These are phyloP conservation scores for Lordiphosa andalusiaca DNA, from an alignment of 2,888 invertebrate species.

Conservation along the genomic window DNA sequence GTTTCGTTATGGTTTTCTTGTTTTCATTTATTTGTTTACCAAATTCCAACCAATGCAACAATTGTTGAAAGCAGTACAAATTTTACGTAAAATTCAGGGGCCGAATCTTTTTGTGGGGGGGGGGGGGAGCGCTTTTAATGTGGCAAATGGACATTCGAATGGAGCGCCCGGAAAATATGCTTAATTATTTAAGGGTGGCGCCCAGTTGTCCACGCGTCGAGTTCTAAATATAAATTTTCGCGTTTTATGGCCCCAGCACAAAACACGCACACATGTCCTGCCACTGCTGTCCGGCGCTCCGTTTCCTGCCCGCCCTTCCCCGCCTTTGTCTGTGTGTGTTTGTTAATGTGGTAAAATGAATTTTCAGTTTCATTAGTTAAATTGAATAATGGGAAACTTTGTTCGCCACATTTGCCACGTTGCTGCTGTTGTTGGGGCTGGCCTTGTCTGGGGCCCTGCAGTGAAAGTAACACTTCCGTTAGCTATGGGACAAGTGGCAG, in stretches of 20 bases:
- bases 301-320: slow-evolving; percentile 4
- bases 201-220: slow-evolving; percentile 36
- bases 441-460: slow-evolving; percentile 56
- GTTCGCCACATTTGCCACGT: slow-evolving; percentile 63
- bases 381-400: slow-evolving; percentile 78
- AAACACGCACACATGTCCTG: slow-evolving; percentile 72
- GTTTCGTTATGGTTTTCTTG: neutral
- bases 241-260: slow-evolving; percentile 57
- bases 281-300: slow-evolving; percentile 31
- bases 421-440: slow-evolving; percentile 32
- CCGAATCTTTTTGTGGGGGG: neutral
- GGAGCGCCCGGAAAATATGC: slow-evolving; percentile 61
- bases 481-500: slow-evolving; percentile 6
- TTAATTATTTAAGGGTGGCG: slow-evolving; percentile 69
- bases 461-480: slow-evolving; percentile 72
- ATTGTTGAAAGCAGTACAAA: slow-evolving; percentile 59
- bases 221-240: slow-evolving; percentile 66
- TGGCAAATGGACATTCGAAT: slow-evolving; percentile 56
- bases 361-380: slow-evolving; percentile 80
- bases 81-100: slow-evolving; percentile 34
- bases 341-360: slow-evolving; percentile 77
- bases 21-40: neutral
- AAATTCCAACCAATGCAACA: slow-evolving; percentile 22
- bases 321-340: slow-evolving; percentile 49
- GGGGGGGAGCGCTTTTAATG: slow-evolving; percentile 34